Percentiles rank a stretch among this genome's conserved stretches.
Conservation (phyloP, 2,888 invertebrate genomes). For the Zhuqinia jingwanae region DNA sequence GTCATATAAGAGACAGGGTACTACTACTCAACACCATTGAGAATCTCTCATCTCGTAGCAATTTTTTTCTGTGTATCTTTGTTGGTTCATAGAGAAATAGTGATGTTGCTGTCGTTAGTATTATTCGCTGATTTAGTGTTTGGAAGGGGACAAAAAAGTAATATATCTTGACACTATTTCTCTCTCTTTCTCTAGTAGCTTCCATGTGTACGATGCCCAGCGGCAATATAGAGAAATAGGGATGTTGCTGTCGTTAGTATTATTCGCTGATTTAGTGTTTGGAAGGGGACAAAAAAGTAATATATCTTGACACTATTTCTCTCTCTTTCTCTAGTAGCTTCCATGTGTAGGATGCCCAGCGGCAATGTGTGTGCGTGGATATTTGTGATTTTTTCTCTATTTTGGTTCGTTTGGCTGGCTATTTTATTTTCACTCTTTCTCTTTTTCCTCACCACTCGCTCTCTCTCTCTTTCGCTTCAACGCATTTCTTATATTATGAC, state of each 20-base stretch:
- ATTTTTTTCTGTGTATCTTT: constrained; percentile 39
- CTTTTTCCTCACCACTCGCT: constrained; percentile 8
- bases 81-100: constrained; percentile 27
- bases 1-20: constrained; percentile 34
- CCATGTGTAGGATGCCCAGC: constrained; percentile 50
- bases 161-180: constrained; percentile 71
- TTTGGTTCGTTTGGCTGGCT: constrained; percentile 32
- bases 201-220: too few species aligned
- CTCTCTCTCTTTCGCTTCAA: constrained; percentile 44
- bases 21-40: too few species aligned
- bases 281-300: constrained; percentile 68
- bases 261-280: constrained; percentile 68
- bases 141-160: constrained; percentile 65
- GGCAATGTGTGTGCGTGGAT: constrained; percentile 55
- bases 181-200: too few species aligned
- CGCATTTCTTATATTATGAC: constrained; percentile 65
- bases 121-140: constrained; percentile 69
- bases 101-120: constrained; percentile 47
- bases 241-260: constrained; percentile 52
- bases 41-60: constrained; percentile 2
- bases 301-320: constrained; percentile 69
- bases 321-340: too few species aligned
- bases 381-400: constrained; percentile 52
- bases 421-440: constrained; percentile 33
- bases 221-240: too few species aligned